Conservation (phyloP, 2,113 vertebrate species). For the Erythrolamprus reginae region DNA sequence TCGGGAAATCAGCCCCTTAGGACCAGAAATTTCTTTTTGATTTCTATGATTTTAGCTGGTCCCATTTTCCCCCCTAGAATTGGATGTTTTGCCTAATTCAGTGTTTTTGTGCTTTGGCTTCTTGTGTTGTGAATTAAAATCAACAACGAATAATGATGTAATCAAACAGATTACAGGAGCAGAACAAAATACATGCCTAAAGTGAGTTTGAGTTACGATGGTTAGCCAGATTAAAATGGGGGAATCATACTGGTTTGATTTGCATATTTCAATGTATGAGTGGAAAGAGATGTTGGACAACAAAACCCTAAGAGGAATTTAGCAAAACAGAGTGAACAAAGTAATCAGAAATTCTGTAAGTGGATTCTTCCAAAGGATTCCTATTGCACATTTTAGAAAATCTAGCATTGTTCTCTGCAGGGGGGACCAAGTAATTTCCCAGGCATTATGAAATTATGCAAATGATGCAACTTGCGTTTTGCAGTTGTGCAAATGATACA, state of each 20-base stretch:
- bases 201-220: constrained; percentile 31
- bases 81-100: background rate
- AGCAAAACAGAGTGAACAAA: background rate
- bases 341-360: background rate
- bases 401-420: background rate
- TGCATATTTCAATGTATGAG: background rate
- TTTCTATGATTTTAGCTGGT: background rate
- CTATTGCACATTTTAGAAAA: background rate
- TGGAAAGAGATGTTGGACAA: background rate
- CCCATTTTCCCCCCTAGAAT: constrained; percentile 4
- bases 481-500: background rate
- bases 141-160: background rate
- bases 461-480: background rate
- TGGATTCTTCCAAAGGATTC: too few species aligned
- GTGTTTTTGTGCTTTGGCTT: constrained; percentile 27
- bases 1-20: background rate
- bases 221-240: constrained; percentile 11
- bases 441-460: background rate
- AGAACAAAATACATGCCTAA: background rate
- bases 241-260: background rate
- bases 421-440: background rate
- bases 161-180: constrained; percentile 31
- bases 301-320: background rate
- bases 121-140: background rate
- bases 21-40: background rate